Evolutionary conservation across 1,140 invertebrate species (phyloP).

Genomic region (Hylyphantes graminicola): DNA sequence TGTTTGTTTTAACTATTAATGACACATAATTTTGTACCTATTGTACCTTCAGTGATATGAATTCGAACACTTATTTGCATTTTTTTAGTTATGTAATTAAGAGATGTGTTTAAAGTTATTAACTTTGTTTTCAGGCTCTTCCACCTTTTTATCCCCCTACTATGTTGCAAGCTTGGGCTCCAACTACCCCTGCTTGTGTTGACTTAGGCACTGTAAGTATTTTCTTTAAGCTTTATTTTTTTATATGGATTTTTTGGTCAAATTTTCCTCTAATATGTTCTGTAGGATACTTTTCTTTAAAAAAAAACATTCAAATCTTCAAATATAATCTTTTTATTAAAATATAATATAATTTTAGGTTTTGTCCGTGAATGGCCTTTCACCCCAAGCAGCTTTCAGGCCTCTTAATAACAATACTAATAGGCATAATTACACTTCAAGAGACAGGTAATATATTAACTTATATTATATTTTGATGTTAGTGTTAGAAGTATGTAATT

Average conservation of each 20-base stretch:
- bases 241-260: not conserved
- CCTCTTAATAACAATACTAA: slow-evolving; percentile 62
- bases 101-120: not conserved
- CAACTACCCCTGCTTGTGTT: slow-evolving; percentile 60
- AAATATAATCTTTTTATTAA: not conserved
- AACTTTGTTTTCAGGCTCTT: slow-evolving; percentile 53
- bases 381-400: slow-evolving; percentile 75
- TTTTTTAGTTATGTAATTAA: too few species aligned
- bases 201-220: slow-evolving; percentile 63
- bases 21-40: too few species aligned
- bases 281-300: not conserved
- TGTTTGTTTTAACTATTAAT: too few species aligned
- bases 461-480: not conserved
- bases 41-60: too few species aligned
- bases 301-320: not conserved
- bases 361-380: slow-evolving; percentile 80
- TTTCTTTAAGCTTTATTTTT: not conserved
- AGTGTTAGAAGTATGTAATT: too few species aligned
- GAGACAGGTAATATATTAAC: slow-evolving; percentile 43
- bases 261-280: not conserved
- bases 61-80: too few species aligned
- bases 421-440: slow-evolving; percentile 53
- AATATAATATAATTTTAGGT: slow-evolving; percentile 67
- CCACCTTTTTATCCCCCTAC: slow-evolving; percentile 65
- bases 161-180: slow-evolving; percentile 63